Evolutionary conservation across 2,113 vertebrate genomes (phyloP), one percentile per base, ranked within the genome.

Genomic region (Arenaria interpres): DNA sequence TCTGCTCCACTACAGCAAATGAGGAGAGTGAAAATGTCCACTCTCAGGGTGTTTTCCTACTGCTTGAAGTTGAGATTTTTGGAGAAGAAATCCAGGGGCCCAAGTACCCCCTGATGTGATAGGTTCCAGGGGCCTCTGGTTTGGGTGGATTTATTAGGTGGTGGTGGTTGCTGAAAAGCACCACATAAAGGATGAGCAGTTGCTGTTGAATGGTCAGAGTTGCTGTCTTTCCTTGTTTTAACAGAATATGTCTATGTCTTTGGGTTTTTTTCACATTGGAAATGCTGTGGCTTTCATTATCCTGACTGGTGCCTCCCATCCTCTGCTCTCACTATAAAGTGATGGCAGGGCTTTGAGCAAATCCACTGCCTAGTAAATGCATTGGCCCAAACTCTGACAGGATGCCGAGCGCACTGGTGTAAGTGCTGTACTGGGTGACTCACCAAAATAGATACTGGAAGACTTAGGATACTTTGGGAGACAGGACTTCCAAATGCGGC

Each of bases 21-120:
- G 10, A 48, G 28, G 37, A 46, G 20, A 37, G 15, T 25, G 73
- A n/a, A 48, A 18, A n/a, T 56, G 2, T 48, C 64, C 2, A 0
- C 5, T 67, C 30, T 10, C 14, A 59, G 5, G 25, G 27, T 0
- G 0, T 28, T 50, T 46, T 68, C 14, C 37, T 39, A 1, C 1
- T 32, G 15, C 39, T 83, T 3, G 0, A 46, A n/a, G 12, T 7
- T 73, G 67, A 83, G 35, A 6, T 12, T 76, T 86, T 18, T 56
- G 17, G 23, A 56, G 74, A 50, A 30, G 50, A 20, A 75, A 53
- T 22, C 25, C 57, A 30, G 48, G 17, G n/a, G 2, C 18, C n/a
- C 1, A 0, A 0, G 9, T 72, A 22, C 14, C 4, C 13, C 9
- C 43, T 62, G 46, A 33, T 2, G 0, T 24, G 2, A 9, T 23